Evolutionary conservation across 2,888 invertebrate genomes (phyloP), one percentile per base, ranked within the genome.

Genomic region (Cynaeus angustus): DNA sequence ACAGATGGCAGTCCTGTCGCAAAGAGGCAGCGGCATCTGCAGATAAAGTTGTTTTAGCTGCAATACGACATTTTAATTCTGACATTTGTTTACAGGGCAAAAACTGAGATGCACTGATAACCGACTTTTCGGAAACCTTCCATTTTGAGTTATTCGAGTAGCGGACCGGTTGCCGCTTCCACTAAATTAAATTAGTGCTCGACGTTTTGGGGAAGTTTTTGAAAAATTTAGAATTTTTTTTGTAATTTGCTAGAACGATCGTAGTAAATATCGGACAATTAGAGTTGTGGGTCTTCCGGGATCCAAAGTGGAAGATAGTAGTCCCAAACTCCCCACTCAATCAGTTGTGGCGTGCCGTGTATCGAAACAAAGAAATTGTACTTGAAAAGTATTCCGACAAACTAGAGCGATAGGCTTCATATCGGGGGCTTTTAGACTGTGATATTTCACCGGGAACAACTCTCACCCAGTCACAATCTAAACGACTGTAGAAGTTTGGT

Each of bases 401-500:
- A 80, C 80, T 80, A 78, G 80, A 82, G 80, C 80, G 81, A 83
- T 84, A 81, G 83, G 83, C 83, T 80, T 81, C 82, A 81, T 82
- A 83, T 82, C 80, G 79, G 75, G 68, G 72, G 76, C 78, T 73
- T 78, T 81, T 78, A 83, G 82, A 81, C 81, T 83, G 83, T 83
- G 82, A 82, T 80, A 80, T 77, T 75, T 78, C 79, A 70, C 61
- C 58, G 72, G 78, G 72, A 79, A 80, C 81, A 79, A 78, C 78
- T 81, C 79, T 75, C 74, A 72, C 62, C 77, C 74, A 80, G 83
- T 85, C 85, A 85, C 85, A 84, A 84, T 85, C 85, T 85, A 83
- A 85, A 83, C 83, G 81, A 78, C 82, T 82, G 80, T 77, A 81
- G 83, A 90, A 90, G 89, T 91, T 91, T 90, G 92, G 92, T 92